Evolutionary conservation across 2,888 invertebrate genomes (phyloP), one percentile per base, ranked within the genome.

Genomic region (Drosophila imparisetae): DNA sequence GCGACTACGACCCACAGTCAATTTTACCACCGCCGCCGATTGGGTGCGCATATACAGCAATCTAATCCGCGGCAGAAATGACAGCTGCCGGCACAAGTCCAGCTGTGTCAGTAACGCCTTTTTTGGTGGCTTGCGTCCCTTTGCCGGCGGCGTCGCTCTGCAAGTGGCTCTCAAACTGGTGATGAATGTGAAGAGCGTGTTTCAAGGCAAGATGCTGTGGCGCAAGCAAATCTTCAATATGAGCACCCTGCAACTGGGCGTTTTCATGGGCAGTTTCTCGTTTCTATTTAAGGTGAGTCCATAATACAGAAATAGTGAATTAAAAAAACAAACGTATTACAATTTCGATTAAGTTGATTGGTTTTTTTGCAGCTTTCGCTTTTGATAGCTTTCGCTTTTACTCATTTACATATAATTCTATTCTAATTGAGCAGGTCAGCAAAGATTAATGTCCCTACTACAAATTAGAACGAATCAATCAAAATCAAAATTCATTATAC

Each of bases 221-320:
- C 93, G 93, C 53, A 93, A 93, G 52, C 93, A 94, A 27, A 90
- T 96, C 27, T 94, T 95, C 54, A 94, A 93, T 80, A 94, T 91
- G 74, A 93, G 94, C 71, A 95, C 94, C 32, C 89, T 96, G 10
- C 94, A 95, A 80, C 91, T 96, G 73, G 96, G 95, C 45, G 91
- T 94, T 57, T 96, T 96, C 89, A 93, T 96, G 79, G 96, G 96
- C 55, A 94, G 95, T 77, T 96, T 96, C 90, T 94, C 95, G 7
- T 95, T 95, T 55, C 89, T 95, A 42, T 96, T 95, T 90, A 95
- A 95, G 93, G 96, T 96, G 21, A 30, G 62, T 45, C 24, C 2
- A 4, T 6, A 40, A 29, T 15, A 5, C 4, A 24, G 21, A 21
- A 13, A 18, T 29, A 18, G 29, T n/a, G 21, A 4, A 30, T 21